Percentiles rank a stretch among this genome's conserved stretches.
Conservation (phyloP, 2,113 vertebrate genomes). For the Grammomys dolichurus region DNA sequence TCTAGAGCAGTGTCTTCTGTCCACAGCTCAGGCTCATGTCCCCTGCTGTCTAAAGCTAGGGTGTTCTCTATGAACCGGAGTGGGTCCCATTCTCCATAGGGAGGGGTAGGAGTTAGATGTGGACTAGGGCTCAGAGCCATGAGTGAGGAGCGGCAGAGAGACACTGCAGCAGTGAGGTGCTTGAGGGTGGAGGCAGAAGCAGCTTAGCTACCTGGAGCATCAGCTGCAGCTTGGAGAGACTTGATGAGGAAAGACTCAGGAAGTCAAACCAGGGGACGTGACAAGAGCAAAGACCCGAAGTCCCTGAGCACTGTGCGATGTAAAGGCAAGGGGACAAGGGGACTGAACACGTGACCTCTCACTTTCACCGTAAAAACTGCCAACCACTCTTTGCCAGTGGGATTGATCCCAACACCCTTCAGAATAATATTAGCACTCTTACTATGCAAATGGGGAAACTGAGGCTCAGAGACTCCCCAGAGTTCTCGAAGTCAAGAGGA, state of each 20-base stretch:
- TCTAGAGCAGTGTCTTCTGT: neutral
- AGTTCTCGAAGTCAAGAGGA: neutral
- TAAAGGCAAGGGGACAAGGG: neutral
- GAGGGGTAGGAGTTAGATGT: neutral
- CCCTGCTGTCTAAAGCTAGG: too few relatives aligned
- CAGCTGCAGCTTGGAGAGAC: neutral
- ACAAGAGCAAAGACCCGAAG: neutral
- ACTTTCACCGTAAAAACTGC: neutral
- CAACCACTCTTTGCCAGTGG: neutral
- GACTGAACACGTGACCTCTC: neutral
- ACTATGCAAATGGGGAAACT: neutral
- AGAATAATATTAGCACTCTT: neutral
- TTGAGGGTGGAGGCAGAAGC: too few relatives aligned
- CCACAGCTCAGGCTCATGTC: neutral
- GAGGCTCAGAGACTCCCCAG: neutral
- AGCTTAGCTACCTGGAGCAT: neutral
- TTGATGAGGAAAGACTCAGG: neutral
- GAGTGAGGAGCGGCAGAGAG: accelerated
- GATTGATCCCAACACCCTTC: neutral
- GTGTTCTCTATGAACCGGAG: neutral
- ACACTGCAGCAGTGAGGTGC: neutral
- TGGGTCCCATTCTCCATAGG: neutral
- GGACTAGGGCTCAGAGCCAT: neutral
- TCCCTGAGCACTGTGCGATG: neutral
- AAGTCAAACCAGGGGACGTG: neutral